Base-by-base conservation (phyloP, 2,797 vertebrate genomes). In the Enteromius radiatus region DNA sequence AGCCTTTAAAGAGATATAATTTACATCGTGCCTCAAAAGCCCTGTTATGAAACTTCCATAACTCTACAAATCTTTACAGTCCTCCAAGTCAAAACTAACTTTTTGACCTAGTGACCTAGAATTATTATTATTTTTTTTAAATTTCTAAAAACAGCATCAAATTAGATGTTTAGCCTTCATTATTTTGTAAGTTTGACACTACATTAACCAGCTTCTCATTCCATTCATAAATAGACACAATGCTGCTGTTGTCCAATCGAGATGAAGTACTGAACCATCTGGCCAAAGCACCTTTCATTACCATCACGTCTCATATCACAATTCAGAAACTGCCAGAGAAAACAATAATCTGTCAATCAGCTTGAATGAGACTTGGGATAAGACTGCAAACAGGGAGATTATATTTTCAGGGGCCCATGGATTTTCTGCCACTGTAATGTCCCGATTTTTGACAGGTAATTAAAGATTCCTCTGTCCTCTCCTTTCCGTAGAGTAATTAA, bases 371-470 rank as follows among this genome's bases (percentile, higher is more conserved):
- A 77, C 76, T 76, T 73, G 28, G 84, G 83, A 84, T 86, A 84
- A 84, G 73, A 76, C 74, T n/a, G 75, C 80, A 82, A 68, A 75
- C 47, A 70, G 80, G 43, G 52, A 80, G 76, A 82, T 87, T 80
- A 81, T 79, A 84, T 74, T 84, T 41, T 69, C 83, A 79, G 74
- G 26, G 78, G 31, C 70, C 74, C 76, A 84, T 89, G 81, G 83
- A 87, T 87, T 84, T 85, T 75, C 83, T 84, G 76, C 69, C 76
- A 78, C 63, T 61, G 80, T 65, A 84, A 73, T 81, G 67, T 86
- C 76, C 52, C 14, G 45, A 52, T 80, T 77, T 76, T 74, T 83
- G 86, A 87, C 84, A 86, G 86, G 85, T 86, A 86, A 87, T 89
- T 87, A 87, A 70, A 80, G 65, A 78, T 78, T 70, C 71, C 81